Evolutionary conservation across 2,888 invertebrate species (phyloP).

Genomic region (Erebia ligea): DNA sequence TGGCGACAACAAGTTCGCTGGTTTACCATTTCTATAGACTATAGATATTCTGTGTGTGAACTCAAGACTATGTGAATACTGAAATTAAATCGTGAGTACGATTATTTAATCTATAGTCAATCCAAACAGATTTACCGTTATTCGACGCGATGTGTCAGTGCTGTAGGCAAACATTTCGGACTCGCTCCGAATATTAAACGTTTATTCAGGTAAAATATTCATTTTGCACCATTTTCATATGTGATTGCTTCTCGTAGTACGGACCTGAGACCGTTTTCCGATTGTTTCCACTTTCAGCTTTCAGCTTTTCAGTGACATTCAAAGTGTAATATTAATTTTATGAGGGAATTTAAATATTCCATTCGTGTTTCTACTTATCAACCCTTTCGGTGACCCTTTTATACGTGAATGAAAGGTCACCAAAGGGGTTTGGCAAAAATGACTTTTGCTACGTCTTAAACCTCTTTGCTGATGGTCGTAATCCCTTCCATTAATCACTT

Average conservation of each 20-base stretch:
- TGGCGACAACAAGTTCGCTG: too few species aligned
- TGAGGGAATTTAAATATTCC: too few species aligned
- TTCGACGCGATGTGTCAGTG: constrained; percentile 37
- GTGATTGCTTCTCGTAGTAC: constrained; percentile 17
- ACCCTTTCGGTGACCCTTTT: too few species aligned
- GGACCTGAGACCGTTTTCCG: constrained; percentile 7
- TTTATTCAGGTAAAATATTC: constrained; percentile 34
- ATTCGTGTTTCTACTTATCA: too few species aligned
- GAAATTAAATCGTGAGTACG: neutral
- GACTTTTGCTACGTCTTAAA: too few species aligned
- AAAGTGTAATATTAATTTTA: neutral
- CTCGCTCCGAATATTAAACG: constrained; percentile 22
- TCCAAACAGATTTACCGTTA: constrained; percentile 54
- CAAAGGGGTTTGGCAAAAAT: too few species aligned
- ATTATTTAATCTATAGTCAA: constrained; percentile 41
- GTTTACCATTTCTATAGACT: too few species aligned
- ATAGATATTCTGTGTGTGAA: too few species aligned
- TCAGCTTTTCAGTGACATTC: neutral
- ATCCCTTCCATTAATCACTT: too few species aligned
- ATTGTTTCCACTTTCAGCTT: constrained; percentile 9
- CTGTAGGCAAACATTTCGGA: constrained; percentile 34
- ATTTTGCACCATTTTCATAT: constrained; percentile 28
- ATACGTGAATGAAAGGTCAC: too few species aligned
- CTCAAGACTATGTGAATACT: neutral
- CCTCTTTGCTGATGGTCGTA: too few species aligned